Conservation (phyloP, 1,140 invertebrate species). For the Ceratoteleas bidentatus region DNA sequence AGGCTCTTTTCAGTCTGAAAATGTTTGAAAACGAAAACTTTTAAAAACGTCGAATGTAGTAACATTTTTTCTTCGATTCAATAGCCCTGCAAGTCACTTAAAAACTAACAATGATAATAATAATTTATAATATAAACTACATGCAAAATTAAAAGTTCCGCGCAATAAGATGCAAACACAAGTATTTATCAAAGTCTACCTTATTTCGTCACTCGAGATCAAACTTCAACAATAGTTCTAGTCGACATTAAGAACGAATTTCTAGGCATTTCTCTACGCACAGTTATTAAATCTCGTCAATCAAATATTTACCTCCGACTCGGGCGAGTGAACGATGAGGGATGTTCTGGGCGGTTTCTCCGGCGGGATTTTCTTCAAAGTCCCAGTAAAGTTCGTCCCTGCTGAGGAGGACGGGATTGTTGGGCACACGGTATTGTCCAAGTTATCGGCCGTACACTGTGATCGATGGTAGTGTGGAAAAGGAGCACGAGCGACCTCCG, state of each 20-base stretch:
- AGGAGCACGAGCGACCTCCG: conserved; percentile 68
- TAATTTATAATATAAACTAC: too few relatives aligned
- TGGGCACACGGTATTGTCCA: conserved; percentile 65
- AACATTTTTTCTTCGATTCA: too few relatives aligned
- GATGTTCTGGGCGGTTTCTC: conserved; percentile 81
- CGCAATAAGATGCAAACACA: too few relatives aligned
- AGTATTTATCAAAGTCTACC: too few relatives aligned
- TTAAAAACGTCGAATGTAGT: too few relatives aligned
- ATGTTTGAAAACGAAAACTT: too few relatives aligned
- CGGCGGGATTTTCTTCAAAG: conserved; percentile 79
- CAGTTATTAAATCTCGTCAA: conserved; percentile 30
- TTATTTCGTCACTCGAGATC: too few relatives aligned
- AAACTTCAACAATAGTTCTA: too few relatives aligned
- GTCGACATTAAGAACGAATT: neutral
- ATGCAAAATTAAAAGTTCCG: too few relatives aligned
- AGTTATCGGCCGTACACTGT: conserved; percentile 70
- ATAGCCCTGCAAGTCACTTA: too few relatives aligned
- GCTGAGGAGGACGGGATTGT: conserved; percentile 50
- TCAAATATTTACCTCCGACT: conserved; percentile 76
- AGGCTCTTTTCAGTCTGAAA: too few relatives aligned
- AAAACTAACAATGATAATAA: too few relatives aligned
- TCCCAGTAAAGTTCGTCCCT: conserved; percentile 73
- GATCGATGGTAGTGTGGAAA: conserved; percentile 74
- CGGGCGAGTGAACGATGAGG: conserved; percentile 78
- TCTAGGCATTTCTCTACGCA: conserved; percentile 10